phyloP scores from a whole-genome alignment of 2,888 invertebrate genomes.

The Cosmia pyralina region DNA sequence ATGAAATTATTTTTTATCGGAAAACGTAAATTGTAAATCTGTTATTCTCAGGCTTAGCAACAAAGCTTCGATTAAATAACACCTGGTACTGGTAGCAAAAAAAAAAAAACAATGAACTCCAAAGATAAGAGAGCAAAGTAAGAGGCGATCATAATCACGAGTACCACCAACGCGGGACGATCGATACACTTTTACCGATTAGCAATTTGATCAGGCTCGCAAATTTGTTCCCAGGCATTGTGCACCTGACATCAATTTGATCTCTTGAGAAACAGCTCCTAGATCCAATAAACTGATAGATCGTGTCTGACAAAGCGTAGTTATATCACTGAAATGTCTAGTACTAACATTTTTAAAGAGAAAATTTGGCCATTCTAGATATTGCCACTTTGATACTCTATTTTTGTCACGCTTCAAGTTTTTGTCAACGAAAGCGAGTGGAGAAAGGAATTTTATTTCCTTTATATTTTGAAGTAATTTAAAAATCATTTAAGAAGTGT shows the following conservation, averaged over 20 bases:
- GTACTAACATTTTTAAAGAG: constrained; percentile 46
- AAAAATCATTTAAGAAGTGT: constrained; percentile 29
- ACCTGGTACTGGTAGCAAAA: constrained; percentile 39
- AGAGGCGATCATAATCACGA: constrained; percentile 73
- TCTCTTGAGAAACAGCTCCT: constrained; percentile 61
- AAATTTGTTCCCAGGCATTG: constrained; percentile 67
- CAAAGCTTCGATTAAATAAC: constrained; percentile 47
- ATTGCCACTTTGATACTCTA: constrained; percentile 30
- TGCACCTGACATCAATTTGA: constrained; percentile 61
- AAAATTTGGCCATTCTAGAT: constrained; percentile 48
- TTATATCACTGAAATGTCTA: constrained; percentile 51
- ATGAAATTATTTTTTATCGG: background rate
- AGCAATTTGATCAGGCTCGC: constrained; percentile 72
- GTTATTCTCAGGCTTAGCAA: constrained; percentile 38
- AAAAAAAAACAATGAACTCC: constrained; percentile 63
- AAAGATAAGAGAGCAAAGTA: constrained; percentile 66
- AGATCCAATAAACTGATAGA: constrained; percentile 59
- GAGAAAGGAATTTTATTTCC: constrained; percentile 50
- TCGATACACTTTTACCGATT: constrained; percentile 84
- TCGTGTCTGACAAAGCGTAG: constrained; percentile 39
- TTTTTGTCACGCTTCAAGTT: constrained; percentile 52
- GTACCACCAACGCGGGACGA: constrained; percentile 63
- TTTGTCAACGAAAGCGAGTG: constrained; percentile 41
- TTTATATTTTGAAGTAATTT: constrained; percentile 44
- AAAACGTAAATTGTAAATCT: constrained; percentile 11